A percentile compares a stretch with the other conserved stretches of the same genome.
Conservation (phyloP, 2,888 invertebrate species). For the Ecliptopera silaceata region DNA sequence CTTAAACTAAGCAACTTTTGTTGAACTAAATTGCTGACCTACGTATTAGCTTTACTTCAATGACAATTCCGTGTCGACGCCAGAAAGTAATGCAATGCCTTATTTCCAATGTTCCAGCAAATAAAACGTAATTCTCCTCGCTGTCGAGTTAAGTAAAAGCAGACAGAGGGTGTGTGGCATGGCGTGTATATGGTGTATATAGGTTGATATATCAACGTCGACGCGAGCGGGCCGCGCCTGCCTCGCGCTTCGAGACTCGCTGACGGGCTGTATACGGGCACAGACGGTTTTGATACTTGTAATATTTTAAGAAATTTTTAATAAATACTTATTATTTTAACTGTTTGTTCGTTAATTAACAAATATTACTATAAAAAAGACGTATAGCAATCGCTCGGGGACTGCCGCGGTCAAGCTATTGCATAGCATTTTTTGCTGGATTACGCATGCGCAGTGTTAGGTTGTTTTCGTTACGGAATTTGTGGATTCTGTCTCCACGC, state of each 20-base stretch:
- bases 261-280: slow-evolving; percentile 51
- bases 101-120: slow-evolving; percentile 14
- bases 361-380: too few relatives aligned
- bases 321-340: too few relatives aligned
- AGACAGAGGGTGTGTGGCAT: slow-evolving; percentile 15
- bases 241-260: slow-evolving; percentile 48
- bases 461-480: too few relatives aligned
- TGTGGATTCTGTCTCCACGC: too few relatives aligned
- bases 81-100: not conserved
- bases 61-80: not conserved
- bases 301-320: not conserved
- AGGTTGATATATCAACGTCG: slow-evolving; percentile 25
- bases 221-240: slow-evolving; percentile 44
- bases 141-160: slow-evolving; percentile 27
- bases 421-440: too few relatives aligned
- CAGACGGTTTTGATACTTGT: slow-evolving; percentile 52
- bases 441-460: too few relatives aligned
- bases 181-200: not conserved
- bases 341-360: too few relatives aligned
- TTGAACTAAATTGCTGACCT: too few relatives aligned
- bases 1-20: too few relatives aligned
- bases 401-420: too few relatives aligned
- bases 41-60: too few relatives aligned
- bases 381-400: too few relatives aligned
- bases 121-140: slow-evolving; percentile 18